Conservation (phyloP, 2,888 invertebrate species). For the Unio delphinus region DNA sequence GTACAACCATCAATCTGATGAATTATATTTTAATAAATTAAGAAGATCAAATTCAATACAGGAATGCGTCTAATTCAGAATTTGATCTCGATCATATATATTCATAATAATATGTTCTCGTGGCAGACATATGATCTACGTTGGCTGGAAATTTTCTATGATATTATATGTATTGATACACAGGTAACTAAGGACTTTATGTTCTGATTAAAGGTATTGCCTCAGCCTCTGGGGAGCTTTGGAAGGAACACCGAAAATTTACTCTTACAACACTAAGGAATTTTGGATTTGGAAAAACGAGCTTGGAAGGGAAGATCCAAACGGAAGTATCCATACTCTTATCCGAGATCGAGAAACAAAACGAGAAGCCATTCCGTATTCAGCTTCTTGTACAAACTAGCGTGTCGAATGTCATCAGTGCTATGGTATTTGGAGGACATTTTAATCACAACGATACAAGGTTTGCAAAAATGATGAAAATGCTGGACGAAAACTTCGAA, state of each 20-base stretch:
- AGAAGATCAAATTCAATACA: no score
- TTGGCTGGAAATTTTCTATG: no score
- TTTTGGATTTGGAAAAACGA: constrained; percentile 21
- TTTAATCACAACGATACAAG: constrained; percentile 17
- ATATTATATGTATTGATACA: no score
- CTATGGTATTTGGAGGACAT: constrained; percentile 14
- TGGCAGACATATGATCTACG: no score
- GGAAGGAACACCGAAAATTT: constrained; percentile 22
- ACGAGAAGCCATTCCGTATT: constrained; percentile 13
- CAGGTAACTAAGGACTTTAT: no score
- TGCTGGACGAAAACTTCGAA: constrained; percentile 8
- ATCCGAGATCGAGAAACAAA: constrained; percentile 3
- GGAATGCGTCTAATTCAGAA: no score
- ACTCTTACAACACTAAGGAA: constrained; percentile 14
- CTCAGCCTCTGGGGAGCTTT: not conserved
- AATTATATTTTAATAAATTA: no score
- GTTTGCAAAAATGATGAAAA: constrained; percentile 5
- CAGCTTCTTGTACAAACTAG: constrained; percentile 6
- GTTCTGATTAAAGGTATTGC: no score
- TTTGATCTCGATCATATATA: no score
- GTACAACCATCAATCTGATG: no score
- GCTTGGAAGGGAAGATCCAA: constrained; percentile 13
- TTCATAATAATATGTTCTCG: no score
- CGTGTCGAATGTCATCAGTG: constrained; percentile 14
- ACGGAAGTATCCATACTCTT: constrained; percentile 11